Conservation (phyloP, 1,140 invertebrate genomes). For the Drosophila neocordata region DNA sequence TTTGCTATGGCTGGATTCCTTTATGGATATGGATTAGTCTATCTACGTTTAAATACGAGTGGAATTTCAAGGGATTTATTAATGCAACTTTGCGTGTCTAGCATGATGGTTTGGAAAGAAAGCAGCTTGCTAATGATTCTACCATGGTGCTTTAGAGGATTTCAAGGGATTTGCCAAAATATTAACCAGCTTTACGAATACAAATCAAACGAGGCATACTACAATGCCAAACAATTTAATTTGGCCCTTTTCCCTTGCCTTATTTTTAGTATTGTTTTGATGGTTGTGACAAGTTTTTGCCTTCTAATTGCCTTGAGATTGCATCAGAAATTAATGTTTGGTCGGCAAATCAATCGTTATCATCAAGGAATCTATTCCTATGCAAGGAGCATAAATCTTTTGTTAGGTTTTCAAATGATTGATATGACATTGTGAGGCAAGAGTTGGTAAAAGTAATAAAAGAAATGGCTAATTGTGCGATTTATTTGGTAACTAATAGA, state of each 20-base stretch:
- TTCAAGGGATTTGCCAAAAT: not conserved
- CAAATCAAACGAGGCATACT: not conserved
- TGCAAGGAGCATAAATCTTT: slow-evolving; percentile 24
- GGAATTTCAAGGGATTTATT: slow-evolving; percentile 11
- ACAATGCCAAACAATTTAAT: not conserved
- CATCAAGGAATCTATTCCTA: slow-evolving; percentile 23
- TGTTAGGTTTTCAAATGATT: slow-evolving; percentile 30
- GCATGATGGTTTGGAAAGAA: slow-evolving; percentile 32
- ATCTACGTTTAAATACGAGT: slow-evolving; percentile 6
- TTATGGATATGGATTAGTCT: slow-evolving; percentile 53
- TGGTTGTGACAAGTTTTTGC: slow-evolving; percentile 5
- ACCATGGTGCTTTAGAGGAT: slow-evolving; percentile 42
- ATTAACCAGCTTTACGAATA: slow-evolving; percentile 1
- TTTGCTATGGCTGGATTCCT: slow-evolving; percentile 29
- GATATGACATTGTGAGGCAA: not conserved
- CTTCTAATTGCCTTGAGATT: not conserved
- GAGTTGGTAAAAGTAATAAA: not conserved
- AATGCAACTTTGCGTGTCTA: slow-evolving; percentile 11
- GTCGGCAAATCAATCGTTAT: not conserved
- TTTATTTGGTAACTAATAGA: not conserved
- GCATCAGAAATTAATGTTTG: not conserved
- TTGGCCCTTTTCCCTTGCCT: not conserved
- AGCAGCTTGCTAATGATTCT: slow-evolving; percentile 41
- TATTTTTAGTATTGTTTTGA: not conserved
- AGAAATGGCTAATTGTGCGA: not conserved